Base-by-base conservation (phyloP, 2,888 invertebrate species). In the Acleris sparsana region DNA sequence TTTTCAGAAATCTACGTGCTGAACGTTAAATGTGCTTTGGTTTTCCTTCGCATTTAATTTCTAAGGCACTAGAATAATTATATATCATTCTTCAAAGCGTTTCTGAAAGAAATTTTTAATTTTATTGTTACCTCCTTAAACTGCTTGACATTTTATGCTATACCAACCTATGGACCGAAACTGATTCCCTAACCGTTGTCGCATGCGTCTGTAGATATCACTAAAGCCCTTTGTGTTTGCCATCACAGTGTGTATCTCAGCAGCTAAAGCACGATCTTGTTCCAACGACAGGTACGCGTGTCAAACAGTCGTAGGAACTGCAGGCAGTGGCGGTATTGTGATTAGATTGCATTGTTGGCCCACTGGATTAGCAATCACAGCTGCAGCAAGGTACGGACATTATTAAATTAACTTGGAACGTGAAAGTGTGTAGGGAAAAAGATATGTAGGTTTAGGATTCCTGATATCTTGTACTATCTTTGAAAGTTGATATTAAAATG, bases 301-400 rank as follows among this genome's bases (percentile, higher is more conserved):
- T 46, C 22, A n/a, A 57, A 57, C 46, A 46, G 13, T 39, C 17
- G 46, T 46, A 16, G 16, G 25, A 18, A 44, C 11, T 39, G n/a
- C 25, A n/a, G n/a, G 46, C n/a, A 6, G 56, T 11, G 18, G 43
- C 49, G 33, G 39, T 44, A 51, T 18, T 39, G 49, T 51, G 49
- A 44, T 56, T 25, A 18, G 16, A 5, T n/a, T 49, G 49, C 25
- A 51, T 51, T 62, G 62, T 51, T 9, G 6, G n/a, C 2, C 33
- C 29, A 63, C 43, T 18, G 39, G 56, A 56, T 63, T 51, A 56
- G 51, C 56, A 55, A 63, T 56, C 48, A 17, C 51, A 48, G 17
- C 11, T 13, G 46, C 18, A 18, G 44, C 22, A 46, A 46, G 51
- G 53, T n/a, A 18, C 11, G 7, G 13, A 20, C 16, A 55, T 55